Conservation (phyloP, 2,113 vertebrate species). For the Eolophus roseicapilla region DNA sequence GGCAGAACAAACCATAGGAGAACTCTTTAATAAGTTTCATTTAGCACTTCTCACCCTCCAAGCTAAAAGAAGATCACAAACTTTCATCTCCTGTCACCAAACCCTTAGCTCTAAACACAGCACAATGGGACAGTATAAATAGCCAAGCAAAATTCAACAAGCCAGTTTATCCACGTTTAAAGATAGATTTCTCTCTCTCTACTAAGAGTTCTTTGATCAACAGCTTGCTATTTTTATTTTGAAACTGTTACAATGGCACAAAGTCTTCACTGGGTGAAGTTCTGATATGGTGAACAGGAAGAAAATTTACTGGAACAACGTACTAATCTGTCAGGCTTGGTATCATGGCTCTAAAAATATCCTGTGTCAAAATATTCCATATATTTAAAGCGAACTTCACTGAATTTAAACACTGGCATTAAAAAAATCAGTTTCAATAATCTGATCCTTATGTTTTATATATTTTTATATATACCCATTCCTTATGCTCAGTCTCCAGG, state of each 20-base stretch:
- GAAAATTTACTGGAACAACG: neutral
- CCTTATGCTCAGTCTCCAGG: neutral
- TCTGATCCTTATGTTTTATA: neutral
- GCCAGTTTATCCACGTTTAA: neutral
- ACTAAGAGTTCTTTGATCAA: neutral
- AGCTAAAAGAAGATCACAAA: conserved; percentile 25
- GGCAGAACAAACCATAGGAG: neutral
- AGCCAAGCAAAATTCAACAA: neutral
- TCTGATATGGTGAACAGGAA: neutral
- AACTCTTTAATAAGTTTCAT: conserved; percentile 24
- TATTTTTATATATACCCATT: neutral
- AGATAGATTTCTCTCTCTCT: neutral
- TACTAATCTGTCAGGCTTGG: neutral
- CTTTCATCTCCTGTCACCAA: conserved; percentile 5
- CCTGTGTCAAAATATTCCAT: neutral
- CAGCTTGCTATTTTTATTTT: neutral
- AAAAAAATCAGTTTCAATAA: neutral
- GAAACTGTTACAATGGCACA: neutral
- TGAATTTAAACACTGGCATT: neutral
- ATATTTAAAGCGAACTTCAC: neutral
- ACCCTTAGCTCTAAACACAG: neutral
- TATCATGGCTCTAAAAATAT: neutral
- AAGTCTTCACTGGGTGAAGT: neutral
- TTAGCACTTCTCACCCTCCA: conserved; percentile 33
- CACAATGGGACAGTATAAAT: neutral